Percentiles rank a stretch among this genome's conserved stretches.
phyloP scores from a whole-genome alignment of 2,888 invertebrate genomes.

The Punctoribates punctum region DNA sequence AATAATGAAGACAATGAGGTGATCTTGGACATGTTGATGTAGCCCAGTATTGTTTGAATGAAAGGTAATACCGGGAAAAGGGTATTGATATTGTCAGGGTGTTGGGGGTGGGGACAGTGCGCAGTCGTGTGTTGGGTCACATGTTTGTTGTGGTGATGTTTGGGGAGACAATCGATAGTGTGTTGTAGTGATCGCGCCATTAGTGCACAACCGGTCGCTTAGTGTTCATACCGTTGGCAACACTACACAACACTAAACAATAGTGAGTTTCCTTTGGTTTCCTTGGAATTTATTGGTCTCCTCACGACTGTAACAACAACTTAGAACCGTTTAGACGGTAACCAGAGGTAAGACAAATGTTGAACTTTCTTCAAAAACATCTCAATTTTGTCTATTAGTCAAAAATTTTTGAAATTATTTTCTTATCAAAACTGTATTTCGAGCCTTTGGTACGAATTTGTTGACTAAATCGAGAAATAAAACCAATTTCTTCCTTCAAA shows the following conservation, averaged over 20 bases:
- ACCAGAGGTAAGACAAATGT: constrained; percentile 3
- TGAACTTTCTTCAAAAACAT: too few relatives aligned
- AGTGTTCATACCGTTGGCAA: constrained; percentile 9
- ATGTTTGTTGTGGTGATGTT: neutral
- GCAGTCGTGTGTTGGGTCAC: too few relatives aligned
- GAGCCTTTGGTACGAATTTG: too few relatives aligned
- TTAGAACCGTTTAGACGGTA: neutral
- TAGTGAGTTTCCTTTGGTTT: too few relatives aligned
- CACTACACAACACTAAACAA: constrained; percentile 3
- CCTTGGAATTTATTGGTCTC: constrained; percentile 11
- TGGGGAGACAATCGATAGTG: neutral
- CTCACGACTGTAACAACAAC: neutral
- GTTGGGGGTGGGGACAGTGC: neutral
- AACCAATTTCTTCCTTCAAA: too few relatives aligned
- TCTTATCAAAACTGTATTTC: too few relatives aligned
- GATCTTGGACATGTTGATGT: too few relatives aligned
- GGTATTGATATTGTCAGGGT: too few relatives aligned
- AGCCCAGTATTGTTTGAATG: too few relatives aligned
- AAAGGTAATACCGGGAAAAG: too few relatives aligned
- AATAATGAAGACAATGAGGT: too few relatives aligned
- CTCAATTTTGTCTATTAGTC: neutral
- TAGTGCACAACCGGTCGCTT: neutral
- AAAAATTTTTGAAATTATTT: neutral
- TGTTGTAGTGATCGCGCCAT: neutral
- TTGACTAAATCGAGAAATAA: too few relatives aligned